phyloP scores from a whole-genome alignment of 1,140 invertebrate genomes.

The Laupala kohalensis region DNA sequence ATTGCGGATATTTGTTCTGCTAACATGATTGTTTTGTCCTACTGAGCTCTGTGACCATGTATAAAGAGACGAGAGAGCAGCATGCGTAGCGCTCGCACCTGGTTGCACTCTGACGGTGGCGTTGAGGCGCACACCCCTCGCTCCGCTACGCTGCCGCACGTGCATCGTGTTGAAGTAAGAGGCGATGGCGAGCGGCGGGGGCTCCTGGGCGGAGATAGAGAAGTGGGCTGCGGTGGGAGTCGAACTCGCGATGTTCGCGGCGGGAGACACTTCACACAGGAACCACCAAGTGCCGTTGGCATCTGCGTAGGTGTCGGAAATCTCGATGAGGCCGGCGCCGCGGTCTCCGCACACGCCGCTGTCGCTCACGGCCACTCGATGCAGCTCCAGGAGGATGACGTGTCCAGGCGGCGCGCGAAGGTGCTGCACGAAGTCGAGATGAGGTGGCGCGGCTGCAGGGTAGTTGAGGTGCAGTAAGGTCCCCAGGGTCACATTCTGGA shows the following conservation, averaged over 20 bases:
- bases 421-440: conserved; percentile 35
- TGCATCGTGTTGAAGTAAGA: conserved; percentile 46
- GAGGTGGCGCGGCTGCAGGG: conserved; percentile 32
- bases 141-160: conserved; percentile 29
- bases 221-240: background rate
- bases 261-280: conserved; percentile 34
- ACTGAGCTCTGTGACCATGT: background rate
- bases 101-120: conserved; percentile 29
- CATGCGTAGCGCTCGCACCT: conserved; percentile 7
- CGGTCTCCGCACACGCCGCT: conserved; percentile 23
- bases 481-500: conserved; percentile 26
- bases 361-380: conserved; percentile 24
- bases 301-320: conserved; percentile 50
- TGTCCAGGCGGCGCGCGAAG: conserved; percentile 41
- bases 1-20: no score
- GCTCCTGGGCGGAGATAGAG: background rate
- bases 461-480: conserved; percentile 39
- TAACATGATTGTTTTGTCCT: no score
- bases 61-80: no score
- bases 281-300: conserved; percentile 48
- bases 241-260: background rate
- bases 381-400: conserved; percentile 36
- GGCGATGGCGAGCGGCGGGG: conserved; percentile 33
- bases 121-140: conserved; percentile 35
- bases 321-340: conserved; percentile 36